phyloP scores from a whole-genome alignment of 1,140 invertebrate species.

The Hirudo medicinalis region DNA sequence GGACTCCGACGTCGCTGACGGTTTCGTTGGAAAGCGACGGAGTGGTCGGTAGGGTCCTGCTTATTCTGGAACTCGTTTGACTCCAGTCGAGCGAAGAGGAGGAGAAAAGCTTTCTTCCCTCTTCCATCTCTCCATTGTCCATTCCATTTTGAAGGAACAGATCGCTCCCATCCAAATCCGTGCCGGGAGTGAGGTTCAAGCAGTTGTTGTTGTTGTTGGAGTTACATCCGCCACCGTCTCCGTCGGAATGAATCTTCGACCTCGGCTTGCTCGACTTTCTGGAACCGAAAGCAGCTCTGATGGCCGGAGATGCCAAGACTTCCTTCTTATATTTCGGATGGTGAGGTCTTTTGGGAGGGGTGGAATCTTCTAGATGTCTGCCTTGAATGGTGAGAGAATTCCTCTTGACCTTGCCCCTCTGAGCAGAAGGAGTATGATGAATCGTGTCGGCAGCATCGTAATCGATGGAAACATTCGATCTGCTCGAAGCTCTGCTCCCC shows the following conservation, averaged over 20 bases:
- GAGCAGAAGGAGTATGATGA: too few species aligned
- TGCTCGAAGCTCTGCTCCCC: slow-evolving; percentile 2
- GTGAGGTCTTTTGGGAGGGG: not conserved
- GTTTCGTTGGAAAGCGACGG: slow-evolving; percentile 15
- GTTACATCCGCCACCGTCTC: not conserved
- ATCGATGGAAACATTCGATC: not conserved
- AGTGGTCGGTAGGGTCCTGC: slow-evolving; percentile 13
- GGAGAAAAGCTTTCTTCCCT: not conserved
- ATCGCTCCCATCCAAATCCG: not conserved
- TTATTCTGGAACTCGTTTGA: slow-evolving; percentile 15
- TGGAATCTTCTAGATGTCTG: not conserved
- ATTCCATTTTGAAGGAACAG: not conserved
- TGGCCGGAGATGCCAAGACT: slow-evolving; percentile 7
- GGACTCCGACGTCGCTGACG: slow-evolving; percentile 3
- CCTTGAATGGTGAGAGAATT: not conserved
- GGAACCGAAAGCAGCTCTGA: not conserved
- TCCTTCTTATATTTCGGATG: not conserved
- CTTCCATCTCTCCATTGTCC: not conserved
- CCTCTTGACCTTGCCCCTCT: not conserved
- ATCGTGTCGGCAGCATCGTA: not conserved
- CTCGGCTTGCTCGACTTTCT: not conserved
- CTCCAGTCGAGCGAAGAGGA: slow-evolving; percentile 9
- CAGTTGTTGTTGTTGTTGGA: slow-evolving; percentile 8
- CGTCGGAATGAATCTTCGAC: not conserved
- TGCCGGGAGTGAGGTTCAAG: not conserved